These are phyloP conservation scores for Lateolabrax maculatus DNA, from an alignment of 2,797 vertebrate genomes.

Conservation along the genomic window DNA sequence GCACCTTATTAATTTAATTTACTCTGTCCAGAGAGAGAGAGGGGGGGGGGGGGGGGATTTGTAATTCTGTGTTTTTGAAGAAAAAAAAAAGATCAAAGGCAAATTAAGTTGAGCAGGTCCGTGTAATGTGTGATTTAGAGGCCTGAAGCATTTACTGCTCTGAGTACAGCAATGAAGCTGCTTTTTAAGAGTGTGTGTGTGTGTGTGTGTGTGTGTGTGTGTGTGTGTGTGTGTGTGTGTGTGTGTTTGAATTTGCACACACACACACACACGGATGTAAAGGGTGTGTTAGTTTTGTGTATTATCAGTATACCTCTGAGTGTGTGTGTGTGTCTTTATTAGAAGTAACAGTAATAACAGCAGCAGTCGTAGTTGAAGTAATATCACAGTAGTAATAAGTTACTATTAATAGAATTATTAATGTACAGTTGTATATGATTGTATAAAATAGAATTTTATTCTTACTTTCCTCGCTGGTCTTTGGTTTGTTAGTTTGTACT, in stretches of 20 bases:
- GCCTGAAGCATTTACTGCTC: constrained; percentile 74
- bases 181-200: constrained; percentile 49
- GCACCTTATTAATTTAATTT: constrained; percentile 50
- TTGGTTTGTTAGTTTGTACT: too few species aligned
- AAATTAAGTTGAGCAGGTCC: constrained; percentile 78
- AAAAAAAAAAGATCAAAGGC: constrained; percentile 79
- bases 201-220: constrained; percentile 12
- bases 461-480: too few species aligned
- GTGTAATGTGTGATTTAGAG: constrained; percentile 77
- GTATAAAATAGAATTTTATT: neutral
- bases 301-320: neutral
- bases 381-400: too few species aligned
- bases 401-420: too few species aligned
- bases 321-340: neutral
- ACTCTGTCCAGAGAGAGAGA: constrained; percentile 28
- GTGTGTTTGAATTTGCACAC: constrained; percentile 18
- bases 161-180: constrained; percentile 65
- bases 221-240: neutral
- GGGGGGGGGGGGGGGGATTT: constrained; percentile 10
- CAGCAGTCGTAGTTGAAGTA: too few species aligned
- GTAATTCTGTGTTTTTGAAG: constrained; percentile 65
- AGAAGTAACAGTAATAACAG: too few species aligned
- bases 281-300: neutral
- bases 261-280: neutral
- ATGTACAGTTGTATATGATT: neutral